Base-by-base conservation (phyloP, 2,797 vertebrate genomes). In the Melanotaenia nigrans region DNA sequence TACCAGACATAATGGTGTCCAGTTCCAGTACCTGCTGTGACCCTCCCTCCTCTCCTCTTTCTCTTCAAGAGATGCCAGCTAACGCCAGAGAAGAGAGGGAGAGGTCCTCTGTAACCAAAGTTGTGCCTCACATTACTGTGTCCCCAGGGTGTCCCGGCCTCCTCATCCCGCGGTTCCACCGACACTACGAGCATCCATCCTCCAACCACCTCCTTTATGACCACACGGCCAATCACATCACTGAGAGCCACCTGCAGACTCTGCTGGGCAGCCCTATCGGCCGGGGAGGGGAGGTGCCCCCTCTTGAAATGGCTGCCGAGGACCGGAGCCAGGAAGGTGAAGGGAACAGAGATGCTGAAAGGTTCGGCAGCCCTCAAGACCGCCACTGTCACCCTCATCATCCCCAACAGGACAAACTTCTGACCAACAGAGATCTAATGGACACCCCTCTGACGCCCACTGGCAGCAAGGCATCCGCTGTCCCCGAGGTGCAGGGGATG, bases 31-130 rank as follows among this genome's bases (percentile, higher is more conserved):
- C 89, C 75, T 86, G 75, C 80, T 90, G 83, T 93, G 88, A 92
- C 86, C 79, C 89, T 85, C 83, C 86, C 81, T 80, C 84, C 79
- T 92, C 84, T 90, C 78, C 87, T 88, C 86, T 90, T 92, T 91
- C 86, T 89, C 89, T 87, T 90, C 84, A 96, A 99, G 97, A 99
- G 96, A 99, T 99, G 93, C 98, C 98, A 73, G 96, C 97, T 84
- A 97, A 97, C 47, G 96, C 95, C 94, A 97, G 96, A 92, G 97
- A 97, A 70, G 97, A 96, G 59, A 95, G 94, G 70, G 97, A 97
- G 65, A 95, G 95, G 69, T 94, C 95, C 57, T 97, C 95, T 93
- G 95, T 96, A 85, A 97, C 96, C 86, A 98, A 98, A 94, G 92
- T 94, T 94, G 94, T 96, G 75, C 96, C 95, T 93, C 97, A 96